A percentile compares a stretch with the other conserved stretches of the same genome.
phyloP scores from a whole-genome alignment of 2,113 vertebrate genomes.

The Anoplopoma fimbria region DNA sequence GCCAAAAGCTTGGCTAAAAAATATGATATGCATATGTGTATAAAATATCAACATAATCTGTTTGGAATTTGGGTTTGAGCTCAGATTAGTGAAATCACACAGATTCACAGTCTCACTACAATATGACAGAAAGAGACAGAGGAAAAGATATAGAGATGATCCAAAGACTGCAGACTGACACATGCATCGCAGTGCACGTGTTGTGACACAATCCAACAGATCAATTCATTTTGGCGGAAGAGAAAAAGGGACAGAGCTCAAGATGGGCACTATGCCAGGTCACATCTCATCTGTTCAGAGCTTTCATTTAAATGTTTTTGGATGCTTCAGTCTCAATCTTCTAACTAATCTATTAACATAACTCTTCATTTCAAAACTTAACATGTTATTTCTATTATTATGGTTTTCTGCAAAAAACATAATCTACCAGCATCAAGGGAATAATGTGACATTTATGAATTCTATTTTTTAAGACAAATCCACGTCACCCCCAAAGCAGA shows the following conservation, averaged over 20 bases:
- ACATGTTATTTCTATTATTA: neutral
- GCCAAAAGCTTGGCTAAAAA: neutral
- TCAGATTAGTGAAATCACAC: slow-evolving; percentile 51
- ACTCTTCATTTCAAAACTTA: neutral
- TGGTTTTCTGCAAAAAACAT: neutral
- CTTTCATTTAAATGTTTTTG: slow-evolving; percentile 2
- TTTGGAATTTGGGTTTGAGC: slow-evolving; percentile 23
- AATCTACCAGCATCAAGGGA: neutral
- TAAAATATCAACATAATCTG: slow-evolving; percentile 27
- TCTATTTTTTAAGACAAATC: neutral
- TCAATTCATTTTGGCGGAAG: slow-evolving; percentile 8
- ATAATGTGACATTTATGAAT: neutral
- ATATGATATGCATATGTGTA: neutral
- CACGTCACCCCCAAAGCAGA: neutral
- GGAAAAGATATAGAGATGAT: slow-evolving; percentile 34
- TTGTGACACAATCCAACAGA: slow-evolving; percentile 21
- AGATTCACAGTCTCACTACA: slow-evolving; percentile 18
- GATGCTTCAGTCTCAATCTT: neutral
- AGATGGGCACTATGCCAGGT: neutral
- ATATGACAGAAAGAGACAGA: slow-evolving; percentile 9
- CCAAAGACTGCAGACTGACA: slow-evolving; percentile 32
- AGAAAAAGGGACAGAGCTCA: slow-evolving; percentile 14
- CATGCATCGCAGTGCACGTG: slow-evolving; percentile 42
- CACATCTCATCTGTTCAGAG: slow-evolving; percentile 20
- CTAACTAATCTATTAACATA: neutral